Base-by-base conservation (phyloP, 2,888 invertebrate species). In the Trichogramma dendrolimi region DNA sequence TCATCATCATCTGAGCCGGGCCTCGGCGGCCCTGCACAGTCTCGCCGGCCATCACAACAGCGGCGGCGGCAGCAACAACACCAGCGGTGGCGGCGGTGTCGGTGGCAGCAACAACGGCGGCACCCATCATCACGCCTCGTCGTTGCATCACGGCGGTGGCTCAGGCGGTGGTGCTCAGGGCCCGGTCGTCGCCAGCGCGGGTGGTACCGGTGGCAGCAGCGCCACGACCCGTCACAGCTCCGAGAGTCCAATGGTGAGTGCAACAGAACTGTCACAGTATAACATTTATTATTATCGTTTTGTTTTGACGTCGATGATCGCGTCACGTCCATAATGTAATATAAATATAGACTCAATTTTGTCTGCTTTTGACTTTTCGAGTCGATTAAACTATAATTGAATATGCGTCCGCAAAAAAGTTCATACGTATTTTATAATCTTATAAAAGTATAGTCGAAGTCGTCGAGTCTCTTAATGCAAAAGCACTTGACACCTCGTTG, bases 241-340 rank as follows among this genome's bases (percentile, higher is more conserved):
- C 4, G 90, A 89, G 70, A 90, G 89, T 77, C 88, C 90, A 69
- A 84, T 88, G 87, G 90, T 90, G 76, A 87, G 89, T 86, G 8
- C 8, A 5, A 47, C 4, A 14, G 27, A 27, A 27, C 27, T 2
- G 27, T 27, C 27, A 27, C 27, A 27, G 27, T 27, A 27, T 27
- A 27, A 27, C 27, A 27, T 27, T 27, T 27, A 27, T 27, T 27
- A 27, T 27, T 27, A 27, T 27, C 3, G 27, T 27, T 27, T 27
- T 27, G 27, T 27, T 27, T 27, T 27, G 27, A 27, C 27, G 27
- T 27, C 27, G 27, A 27, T 2, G 27, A 27, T 27, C 2, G 27
- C 27, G 27, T 27, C 27, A 27, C 27, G 27, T 27, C 27, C 3
- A 27, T 27, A 27, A 27, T 27, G 27, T 2, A 27, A 27, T 27